Conservation (phyloP, 2,888 invertebrate species). For the Hydrotaea diabolus region DNA sequence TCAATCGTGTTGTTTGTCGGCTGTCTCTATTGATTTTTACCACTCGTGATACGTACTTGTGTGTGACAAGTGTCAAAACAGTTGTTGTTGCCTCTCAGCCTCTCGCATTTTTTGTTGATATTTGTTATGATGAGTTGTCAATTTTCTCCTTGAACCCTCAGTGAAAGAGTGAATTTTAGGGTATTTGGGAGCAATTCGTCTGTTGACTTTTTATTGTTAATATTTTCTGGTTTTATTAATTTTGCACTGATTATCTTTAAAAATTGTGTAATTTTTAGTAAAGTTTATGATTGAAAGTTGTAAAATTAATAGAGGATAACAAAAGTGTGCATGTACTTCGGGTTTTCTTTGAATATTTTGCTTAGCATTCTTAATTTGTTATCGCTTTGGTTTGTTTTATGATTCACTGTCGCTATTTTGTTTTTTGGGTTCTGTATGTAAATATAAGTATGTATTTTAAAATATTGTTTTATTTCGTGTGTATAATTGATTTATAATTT, state of each 20-base stretch:
- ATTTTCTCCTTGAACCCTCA: background rate
- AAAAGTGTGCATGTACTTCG: background rate
- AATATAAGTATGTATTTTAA: background rate
- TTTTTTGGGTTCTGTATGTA: no score
- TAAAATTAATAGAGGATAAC: background rate
- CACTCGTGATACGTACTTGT: no score
- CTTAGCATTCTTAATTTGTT: background rate
- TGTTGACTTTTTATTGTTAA: background rate
- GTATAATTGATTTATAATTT: background rate
- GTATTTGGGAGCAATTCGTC: background rate
- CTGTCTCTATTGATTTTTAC: slow-evolving; percentile 69
- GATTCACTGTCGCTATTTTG: background rate
- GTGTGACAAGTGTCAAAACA: slow-evolving; percentile 30
- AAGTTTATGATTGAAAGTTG: background rate
- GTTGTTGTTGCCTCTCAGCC: background rate
- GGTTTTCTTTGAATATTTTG: background rate
- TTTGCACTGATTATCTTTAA: background rate
- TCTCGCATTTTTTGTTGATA: background rate
- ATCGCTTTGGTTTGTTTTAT: background rate
- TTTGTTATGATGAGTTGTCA: slow-evolving; percentile 1
- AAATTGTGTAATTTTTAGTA: background rate
- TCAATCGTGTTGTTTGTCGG: background rate
- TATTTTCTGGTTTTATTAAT: background rate
- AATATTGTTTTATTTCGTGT: background rate
- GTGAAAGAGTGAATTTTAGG: background rate